Evolutionary conservation across 1,140 invertebrate species (phyloP).

Genomic region (Bilobella aurantiaca): DNA sequence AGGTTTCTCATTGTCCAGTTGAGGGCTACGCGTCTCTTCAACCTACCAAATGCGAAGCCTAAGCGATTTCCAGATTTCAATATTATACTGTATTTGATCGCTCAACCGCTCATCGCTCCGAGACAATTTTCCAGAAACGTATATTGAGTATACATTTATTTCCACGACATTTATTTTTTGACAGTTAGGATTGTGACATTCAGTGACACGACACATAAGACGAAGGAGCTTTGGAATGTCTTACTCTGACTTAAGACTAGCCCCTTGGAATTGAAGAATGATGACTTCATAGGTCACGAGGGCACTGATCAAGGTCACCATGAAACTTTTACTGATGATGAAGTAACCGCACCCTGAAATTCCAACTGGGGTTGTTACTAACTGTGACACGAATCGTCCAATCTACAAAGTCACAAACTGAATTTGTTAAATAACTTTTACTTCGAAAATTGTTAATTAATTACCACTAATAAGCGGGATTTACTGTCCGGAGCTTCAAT

Average conservation of each 20-base stretch:
- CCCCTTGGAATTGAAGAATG: constrained; percentile 23
- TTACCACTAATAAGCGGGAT: constrained; percentile 18
- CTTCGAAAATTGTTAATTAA: background rate
- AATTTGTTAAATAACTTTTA: constrained; percentile 4
- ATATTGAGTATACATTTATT: too few relatives aligned
- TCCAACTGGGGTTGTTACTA: constrained; percentile 9
- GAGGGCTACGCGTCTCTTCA: too few relatives aligned
- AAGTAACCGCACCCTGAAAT: constrained; percentile 27
- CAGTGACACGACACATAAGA: too few relatives aligned
- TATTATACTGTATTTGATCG: too few relatives aligned
- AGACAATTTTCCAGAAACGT: too few relatives aligned
- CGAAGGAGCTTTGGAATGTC: too few relatives aligned
- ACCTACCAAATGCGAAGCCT: too few relatives aligned
- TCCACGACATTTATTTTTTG: too few relatives aligned
- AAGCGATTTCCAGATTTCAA: too few relatives aligned
- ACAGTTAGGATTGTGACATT: too few relatives aligned
- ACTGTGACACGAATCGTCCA: constrained; percentile 18
- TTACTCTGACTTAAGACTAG: constrained; percentile 1
- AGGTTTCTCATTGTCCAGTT: too few relatives aligned
- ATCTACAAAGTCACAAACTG: constrained; percentile 5
- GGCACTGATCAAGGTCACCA: constrained; percentile 17
- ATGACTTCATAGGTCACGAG: constrained; percentile 24
- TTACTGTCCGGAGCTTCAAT: background rate
- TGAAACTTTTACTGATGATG: constrained; percentile 20
- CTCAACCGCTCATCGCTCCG: too few relatives aligned